These are phyloP conservation scores for Oceanites oceanicus DNA, from an alignment of 2,113 vertebrate species.

Conservation along the genomic window DNA sequence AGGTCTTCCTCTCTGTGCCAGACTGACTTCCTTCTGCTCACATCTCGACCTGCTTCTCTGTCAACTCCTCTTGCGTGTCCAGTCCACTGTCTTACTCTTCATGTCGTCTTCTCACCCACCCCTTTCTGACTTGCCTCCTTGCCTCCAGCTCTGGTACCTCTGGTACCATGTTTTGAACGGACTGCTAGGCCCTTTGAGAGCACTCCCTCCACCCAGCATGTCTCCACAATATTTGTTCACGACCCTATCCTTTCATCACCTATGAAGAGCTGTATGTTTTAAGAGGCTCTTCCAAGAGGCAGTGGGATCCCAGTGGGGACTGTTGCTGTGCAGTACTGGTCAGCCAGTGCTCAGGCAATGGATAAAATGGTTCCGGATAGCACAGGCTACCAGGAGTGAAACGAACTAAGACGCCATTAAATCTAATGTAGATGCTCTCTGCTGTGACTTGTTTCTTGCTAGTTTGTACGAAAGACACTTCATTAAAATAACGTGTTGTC, in stretches of 20 bases:
- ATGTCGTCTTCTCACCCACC: not conserved
- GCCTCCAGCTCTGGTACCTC: not conserved
- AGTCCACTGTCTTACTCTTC: not conserved
- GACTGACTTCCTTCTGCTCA: not conserved
- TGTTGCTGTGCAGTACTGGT: not conserved
- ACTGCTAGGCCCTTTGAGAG: rapidly evolving
- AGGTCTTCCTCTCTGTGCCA: not conserved
- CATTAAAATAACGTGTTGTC: not conserved
- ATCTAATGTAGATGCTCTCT: not conserved
- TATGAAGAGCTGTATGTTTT: not conserved
- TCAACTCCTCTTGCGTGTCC: not conserved
- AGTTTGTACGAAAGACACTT: not conserved
- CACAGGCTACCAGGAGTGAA: not conserved
- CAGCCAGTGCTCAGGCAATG: not conserved
- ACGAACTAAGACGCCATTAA: not conserved
- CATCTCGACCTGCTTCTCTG: not conserved
- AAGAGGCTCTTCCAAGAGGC: not conserved
- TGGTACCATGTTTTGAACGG: not conserved
- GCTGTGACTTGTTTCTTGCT: not conserved
- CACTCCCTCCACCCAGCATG: not conserved
- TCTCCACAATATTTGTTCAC: not conserved
- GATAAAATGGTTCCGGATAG: not conserved
- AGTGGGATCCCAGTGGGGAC: not conserved
- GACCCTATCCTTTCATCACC: not conserved
- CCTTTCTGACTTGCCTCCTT: not conserved